phyloP scores from a whole-genome alignment of 2,797 vertebrate genomes.

The Sciaenops ocellatus region DNA sequence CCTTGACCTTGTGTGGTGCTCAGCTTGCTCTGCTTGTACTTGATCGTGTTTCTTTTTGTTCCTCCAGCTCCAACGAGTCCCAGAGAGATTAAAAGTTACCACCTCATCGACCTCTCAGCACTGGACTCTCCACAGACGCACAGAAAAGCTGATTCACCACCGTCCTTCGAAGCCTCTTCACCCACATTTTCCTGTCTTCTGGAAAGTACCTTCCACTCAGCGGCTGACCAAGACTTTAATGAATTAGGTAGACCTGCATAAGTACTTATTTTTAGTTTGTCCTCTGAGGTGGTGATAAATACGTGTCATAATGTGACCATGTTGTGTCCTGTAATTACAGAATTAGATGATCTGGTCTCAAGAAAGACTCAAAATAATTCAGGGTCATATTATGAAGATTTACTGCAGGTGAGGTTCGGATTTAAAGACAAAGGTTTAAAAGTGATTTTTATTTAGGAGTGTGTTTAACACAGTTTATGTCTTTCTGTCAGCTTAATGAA shows the following conservation, averaged over 20 bases:
- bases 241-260: constrained; percentile 74
- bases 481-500: constrained; percentile 61
- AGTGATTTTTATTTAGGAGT: not conserved
- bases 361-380: constrained; percentile 39
- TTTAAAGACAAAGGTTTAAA: not conserved
- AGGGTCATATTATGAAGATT: constrained; percentile 70
- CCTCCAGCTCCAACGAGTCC: constrained; percentile 60
- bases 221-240: constrained; percentile 76
- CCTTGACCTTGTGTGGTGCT: not conserved
- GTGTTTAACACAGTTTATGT: not conserved
- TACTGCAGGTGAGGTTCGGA: constrained; percentile 71
- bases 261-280: not conserved
- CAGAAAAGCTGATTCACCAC: constrained; percentile 49
- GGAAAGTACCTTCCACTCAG: constrained; percentile 56
- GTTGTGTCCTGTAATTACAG: constrained; percentile 54
- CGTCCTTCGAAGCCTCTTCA: constrained; percentile 29
- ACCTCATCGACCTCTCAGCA: constrained; percentile 89
- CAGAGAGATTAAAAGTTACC: constrained; percentile 82
- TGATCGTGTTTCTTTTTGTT: constrained; percentile 21
- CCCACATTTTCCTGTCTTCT: constrained; percentile 20
- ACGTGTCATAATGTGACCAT: not conserved
- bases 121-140: constrained; percentile 70
- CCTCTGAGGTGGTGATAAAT: not conserved
- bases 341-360: constrained; percentile 36
- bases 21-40: not conserved